Percentiles rank a stretch among this genome's conserved stretches.
Conservation (phyloP, 2,888 invertebrate genomes). For the Pristionchus maxplancki region DNA sequence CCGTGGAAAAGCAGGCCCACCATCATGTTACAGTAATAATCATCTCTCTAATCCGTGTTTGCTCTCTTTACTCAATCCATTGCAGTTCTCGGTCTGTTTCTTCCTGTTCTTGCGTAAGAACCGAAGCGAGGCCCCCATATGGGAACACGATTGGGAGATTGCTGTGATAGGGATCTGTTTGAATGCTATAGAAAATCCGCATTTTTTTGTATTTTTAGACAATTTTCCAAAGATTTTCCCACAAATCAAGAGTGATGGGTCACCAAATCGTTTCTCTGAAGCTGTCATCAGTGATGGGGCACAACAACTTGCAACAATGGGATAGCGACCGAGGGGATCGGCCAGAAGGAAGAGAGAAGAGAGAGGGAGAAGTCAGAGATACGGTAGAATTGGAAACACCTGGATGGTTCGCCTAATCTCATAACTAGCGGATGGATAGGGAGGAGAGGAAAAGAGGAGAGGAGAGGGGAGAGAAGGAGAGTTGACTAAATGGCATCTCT, state of each 20-base stretch:
- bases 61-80: conserved; percentile 1
- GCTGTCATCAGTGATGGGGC: neutral
- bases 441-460: too few species aligned
- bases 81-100: neutral
- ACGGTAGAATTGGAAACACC: conserved; percentile 39
- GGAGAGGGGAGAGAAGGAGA: neutral
- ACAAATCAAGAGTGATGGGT: neutral
- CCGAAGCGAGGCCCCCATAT: neutral
- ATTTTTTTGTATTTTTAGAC: too few species aligned
- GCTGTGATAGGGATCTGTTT: neutral
- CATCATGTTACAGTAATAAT: too few species aligned
- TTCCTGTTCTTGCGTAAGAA: conserved; percentile 18
- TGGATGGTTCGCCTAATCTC: conserved; percentile 34
- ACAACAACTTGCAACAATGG: neutral
- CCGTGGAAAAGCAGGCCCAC: too few species aligned
- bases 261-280: neutral
- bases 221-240: neutral
- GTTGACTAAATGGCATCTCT: neutral
- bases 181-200: neutral
- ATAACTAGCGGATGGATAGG: conserved; percentile 3
- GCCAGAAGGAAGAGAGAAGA: neutral
- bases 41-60: neutral
- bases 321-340: neutral
- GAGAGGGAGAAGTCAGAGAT: neutral
- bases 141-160: neutral